Percentiles rank a stretch among this genome's conserved stretches.
Evolutionary conservation across 2,888 invertebrate genomes (phyloP).

Genomic region (Chydorus sphaericus): DNA sequence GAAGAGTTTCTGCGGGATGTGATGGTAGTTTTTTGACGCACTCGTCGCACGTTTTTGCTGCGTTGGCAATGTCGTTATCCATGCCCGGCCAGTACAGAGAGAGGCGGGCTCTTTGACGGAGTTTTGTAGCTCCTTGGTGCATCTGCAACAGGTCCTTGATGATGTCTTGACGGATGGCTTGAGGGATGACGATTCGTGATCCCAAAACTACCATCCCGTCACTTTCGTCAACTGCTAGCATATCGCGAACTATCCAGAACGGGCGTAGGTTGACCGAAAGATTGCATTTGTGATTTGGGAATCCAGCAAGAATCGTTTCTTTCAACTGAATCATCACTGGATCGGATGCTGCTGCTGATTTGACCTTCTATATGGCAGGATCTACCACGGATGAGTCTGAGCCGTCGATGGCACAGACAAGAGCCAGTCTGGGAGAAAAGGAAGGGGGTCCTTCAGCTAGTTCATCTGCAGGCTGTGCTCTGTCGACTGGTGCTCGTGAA

Average conservation of each 20-base stretch:
- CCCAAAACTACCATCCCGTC: slow-evolving; percentile 8
- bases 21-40: background rate
- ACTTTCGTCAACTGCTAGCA: background rate
- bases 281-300: background rate
- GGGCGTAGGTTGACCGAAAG: background rate
- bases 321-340: background rate
- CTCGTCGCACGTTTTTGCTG: background rate
- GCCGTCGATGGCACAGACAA: background rate
- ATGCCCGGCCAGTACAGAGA: slow-evolving; percentile 20
- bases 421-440: background rate
- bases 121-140: slow-evolving; percentile 19
- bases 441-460: background rate
- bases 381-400: background rate
- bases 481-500: slow-evolving; percentile 9
- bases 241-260: background rate
- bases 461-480: background rate
- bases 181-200: slow-evolving; percentile 14
- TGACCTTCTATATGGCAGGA: background rate
- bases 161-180: slow-evolving; percentile 14
- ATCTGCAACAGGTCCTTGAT: slow-evolving; percentile 19
- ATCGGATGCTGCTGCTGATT: background rate
- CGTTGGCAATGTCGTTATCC: slow-evolving; percentile 13
- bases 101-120: slow-evolving; percentile 17
- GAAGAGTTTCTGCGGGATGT: slow-evolving; percentile 5
- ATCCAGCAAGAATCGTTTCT: background rate